Conservation (phyloP, 1,140 invertebrate species). For the Eufriesea mexicana region DNA sequence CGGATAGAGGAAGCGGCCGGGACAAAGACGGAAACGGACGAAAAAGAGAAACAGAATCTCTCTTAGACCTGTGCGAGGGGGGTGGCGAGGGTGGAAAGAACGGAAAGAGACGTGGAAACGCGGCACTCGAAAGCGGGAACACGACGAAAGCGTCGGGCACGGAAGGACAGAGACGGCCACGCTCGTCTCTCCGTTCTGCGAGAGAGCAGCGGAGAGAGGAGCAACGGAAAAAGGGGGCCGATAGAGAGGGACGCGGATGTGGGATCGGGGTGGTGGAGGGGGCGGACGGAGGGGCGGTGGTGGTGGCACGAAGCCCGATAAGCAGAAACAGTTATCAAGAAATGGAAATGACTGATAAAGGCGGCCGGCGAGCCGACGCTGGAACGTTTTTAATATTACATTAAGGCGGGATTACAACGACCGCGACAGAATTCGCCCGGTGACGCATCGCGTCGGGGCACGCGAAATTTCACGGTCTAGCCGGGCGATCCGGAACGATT, state of each 20-base stretch:
- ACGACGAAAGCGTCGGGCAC: slow-evolving; percentile 4
- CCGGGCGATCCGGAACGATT: slow-evolving; percentile 42
- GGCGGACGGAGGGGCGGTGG: background rate
- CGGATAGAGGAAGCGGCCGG: slow-evolving; percentile 79
- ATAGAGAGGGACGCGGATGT: slow-evolving; percentile 4
- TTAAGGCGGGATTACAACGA: slow-evolving; percentile 56
- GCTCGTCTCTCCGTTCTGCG: too few relatives aligned
- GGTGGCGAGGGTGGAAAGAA: slow-evolving; percentile 58
- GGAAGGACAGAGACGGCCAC: background rate
- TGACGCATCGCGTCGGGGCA: slow-evolving; percentile 59
- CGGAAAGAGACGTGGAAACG: slow-evolving; percentile 42
- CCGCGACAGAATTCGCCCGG: slow-evolving; percentile 53
- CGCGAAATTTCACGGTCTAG: slow-evolving; percentile 47
- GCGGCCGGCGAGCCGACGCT: slow-evolving; percentile 45
- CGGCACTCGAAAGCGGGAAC: slow-evolving; percentile 22
- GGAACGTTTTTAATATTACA: slow-evolving; percentile 66
- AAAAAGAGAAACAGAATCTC: slow-evolving; percentile 28
- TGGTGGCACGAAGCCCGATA: slow-evolving; percentile 70
- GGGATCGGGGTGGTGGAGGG: background rate
- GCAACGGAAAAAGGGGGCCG: slow-evolving; percentile 7
- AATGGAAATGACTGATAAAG: slow-evolving; percentile 83
- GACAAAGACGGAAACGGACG: slow-evolving; percentile 38
- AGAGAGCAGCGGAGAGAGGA: background rate
- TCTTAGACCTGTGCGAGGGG: slow-evolving; percentile 5
- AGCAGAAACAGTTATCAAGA: slow-evolving; percentile 83